These are phyloP conservation scores for Notocelia uddmanniana DNA, from an alignment of 2,888 invertebrate genomes.

Conservation along the genomic window DNA sequence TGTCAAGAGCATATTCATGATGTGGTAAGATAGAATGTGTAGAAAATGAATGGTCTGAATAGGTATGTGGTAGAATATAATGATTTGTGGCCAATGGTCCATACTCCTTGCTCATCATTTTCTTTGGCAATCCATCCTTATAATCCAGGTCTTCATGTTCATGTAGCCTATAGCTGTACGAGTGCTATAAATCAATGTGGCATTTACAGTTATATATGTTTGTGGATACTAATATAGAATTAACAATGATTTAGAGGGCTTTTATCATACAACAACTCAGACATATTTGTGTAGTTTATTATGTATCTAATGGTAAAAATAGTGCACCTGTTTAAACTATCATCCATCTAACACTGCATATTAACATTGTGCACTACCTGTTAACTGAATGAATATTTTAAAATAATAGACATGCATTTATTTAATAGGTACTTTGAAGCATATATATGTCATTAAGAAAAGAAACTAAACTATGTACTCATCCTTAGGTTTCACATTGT, in stretches of 20 bases:
- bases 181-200: conserved; percentile 10
- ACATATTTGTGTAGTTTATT: conserved; percentile 45
- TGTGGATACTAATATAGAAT: not conserved
- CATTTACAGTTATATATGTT: not conserved
- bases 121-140: conserved; percentile 20
- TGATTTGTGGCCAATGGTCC: conserved; percentile 12
- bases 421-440: not conserved
- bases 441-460: not conserved
- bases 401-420: not conserved
- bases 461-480: not conserved
- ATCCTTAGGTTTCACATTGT: not conserved
- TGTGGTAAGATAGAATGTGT: conserved; percentile 49
- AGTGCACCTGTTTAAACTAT: conserved; percentile 50
- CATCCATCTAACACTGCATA: conserved; percentile 46
- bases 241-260: conserved; percentile 23
- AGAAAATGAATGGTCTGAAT: conserved; percentile 55
- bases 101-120: not conserved
- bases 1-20: conserved; percentile 50
- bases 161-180: not conserved
- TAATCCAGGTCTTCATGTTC: conserved; percentile 2
- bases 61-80: conserved; percentile 27
- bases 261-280: conserved; percentile 31
- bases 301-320: conserved; percentile 50
- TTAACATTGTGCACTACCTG: conserved; percentile 40
- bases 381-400: not conserved